These are phyloP conservation scores for Drosophila rufa DNA, from an alignment of 1,140 invertebrate genomes.

Conservation along the genomic window DNA sequence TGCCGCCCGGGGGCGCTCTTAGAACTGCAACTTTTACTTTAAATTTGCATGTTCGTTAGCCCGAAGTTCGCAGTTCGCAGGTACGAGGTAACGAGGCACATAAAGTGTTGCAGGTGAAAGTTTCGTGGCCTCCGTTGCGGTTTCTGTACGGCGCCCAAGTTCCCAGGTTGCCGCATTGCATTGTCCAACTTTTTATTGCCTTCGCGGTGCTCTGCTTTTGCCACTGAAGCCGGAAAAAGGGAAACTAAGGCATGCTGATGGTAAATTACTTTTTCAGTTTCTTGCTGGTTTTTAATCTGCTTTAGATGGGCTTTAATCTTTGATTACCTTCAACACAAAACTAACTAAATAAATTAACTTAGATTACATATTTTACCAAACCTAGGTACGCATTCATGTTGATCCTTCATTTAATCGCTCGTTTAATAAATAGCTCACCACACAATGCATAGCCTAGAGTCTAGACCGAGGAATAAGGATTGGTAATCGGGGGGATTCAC, in stretches of 20 bases:
- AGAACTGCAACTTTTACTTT: constrained; percentile 9
- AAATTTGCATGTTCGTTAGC: constrained; percentile 29
- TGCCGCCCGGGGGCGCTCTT: background rate
- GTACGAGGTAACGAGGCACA: constrained; percentile 21
- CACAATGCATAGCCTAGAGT: constrained; percentile 12
- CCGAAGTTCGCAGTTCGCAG: constrained; percentile 4
- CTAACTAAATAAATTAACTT: no score
- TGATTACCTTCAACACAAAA: no score
- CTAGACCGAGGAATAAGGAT: constrained; percentile 2
- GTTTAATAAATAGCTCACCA: constrained; percentile 61
- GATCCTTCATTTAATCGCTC: background rate
- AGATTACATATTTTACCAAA: no score
- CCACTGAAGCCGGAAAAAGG: constrained; percentile 3
- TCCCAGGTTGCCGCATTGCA: constrained; percentile 34
- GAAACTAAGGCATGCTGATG: constrained; percentile 1
- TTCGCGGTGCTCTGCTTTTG: constrained; percentile 24
- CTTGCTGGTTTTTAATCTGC: constrained; percentile 12
- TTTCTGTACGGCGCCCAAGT: constrained; percentile 25
- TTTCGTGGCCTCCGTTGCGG: constrained; percentile 41
- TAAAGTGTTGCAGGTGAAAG: constrained; percentile 46
- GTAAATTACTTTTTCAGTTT: constrained; percentile 15
- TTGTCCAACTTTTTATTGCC: constrained; percentile 49
- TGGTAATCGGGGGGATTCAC: constrained; percentile 13
- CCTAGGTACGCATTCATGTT: no score
- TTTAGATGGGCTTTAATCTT: background rate